Base-by-base conservation (phyloP, 2,797 vertebrate genomes). In the Antrozous pallidus region DNA sequence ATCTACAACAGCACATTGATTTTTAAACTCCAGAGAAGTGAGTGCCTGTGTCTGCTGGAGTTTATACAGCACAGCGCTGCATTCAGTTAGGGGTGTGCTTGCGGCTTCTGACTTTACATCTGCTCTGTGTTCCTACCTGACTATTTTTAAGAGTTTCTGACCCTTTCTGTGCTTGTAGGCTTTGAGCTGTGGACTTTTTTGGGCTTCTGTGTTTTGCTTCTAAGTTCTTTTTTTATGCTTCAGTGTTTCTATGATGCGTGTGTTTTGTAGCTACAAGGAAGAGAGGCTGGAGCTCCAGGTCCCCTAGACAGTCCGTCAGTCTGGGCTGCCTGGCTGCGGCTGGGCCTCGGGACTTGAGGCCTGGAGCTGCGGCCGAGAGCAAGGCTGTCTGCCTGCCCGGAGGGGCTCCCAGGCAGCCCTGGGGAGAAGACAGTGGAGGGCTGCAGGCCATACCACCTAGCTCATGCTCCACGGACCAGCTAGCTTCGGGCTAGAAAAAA, bases 71-170 rank as follows among this genome's bases (percentile, higher is more conserved):
- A 86, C 36, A 47, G 77, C 45, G 40, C 74, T 79, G 93, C 75
- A 61, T 63, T 86, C 87, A 90, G 70, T 92, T 89, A 67, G 83
- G 80, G 61, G 69, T 93, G 81, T 90, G 87, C 90, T 87, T 94
- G 73, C 61, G 67, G 47, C 65, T 93, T 79, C 85, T 97, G 82
- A 38, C 90, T 94, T 67, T 84, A 78, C 91, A 58, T 95, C 93
- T 92, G 84, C 54, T 56, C 45, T 91, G 80, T 89, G 36, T 82
- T 85, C 80, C 89, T 94, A 61, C 74, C 79, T 86, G 83, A 28
- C 82, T 91, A 8, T 56, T 93, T 95, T 89, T 78, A 75, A 93
- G 65, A 86, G 70, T 92, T 85, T 96, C 85, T 82, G 88, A 45
- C 51, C 26, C 42, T 80, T 91, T 69, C 65, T 67, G 8, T 90